These are phyloP conservation scores for Ivindomyrus marchei DNA, from an alignment of 2,113 vertebrate species.

Conservation along the genomic window DNA sequence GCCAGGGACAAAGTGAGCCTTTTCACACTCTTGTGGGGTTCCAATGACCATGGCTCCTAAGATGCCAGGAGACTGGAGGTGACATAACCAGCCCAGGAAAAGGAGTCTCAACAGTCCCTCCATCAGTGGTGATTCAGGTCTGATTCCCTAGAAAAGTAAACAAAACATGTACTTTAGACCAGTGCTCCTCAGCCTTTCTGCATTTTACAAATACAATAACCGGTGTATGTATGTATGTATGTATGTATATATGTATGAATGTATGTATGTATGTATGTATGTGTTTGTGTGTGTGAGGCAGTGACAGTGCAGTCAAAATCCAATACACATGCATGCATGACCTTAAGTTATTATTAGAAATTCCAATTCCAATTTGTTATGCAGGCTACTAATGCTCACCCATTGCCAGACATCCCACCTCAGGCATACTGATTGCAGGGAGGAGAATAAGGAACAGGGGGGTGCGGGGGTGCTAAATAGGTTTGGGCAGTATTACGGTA, in stretches of 20 bases:
- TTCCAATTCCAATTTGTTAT: background rate
- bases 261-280: no score
- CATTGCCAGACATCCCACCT: no score
- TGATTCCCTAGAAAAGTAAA: background rate
- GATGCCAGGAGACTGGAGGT: background rate
- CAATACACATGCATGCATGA: background rate
- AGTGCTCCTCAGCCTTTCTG: background rate
- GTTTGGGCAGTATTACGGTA: background rate
- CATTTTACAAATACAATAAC: no score
- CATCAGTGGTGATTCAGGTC: background rate
- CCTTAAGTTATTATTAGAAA: background rate
- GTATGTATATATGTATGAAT: no score
- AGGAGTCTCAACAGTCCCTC: background rate
- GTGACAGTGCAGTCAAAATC: background rate
- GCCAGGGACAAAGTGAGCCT: conserved; percentile 34
- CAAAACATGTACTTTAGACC: background rate
- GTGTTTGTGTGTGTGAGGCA: background rate
- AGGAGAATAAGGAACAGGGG: background rate
- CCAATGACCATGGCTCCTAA: background rate
- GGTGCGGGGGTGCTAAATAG: background rate
- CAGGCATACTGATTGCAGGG: no score
- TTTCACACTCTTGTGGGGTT: conserved; percentile 2
- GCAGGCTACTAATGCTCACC: background rate
- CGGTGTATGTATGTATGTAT: no score
- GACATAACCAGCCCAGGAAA: background rate